A percentile compares a stretch with the other conserved stretches of the same genome.
These are phyloP conservation scores for Micrasema minimum DNA, from an alignment of 1,140 invertebrate species.

Conservation along the genomic window DNA sequence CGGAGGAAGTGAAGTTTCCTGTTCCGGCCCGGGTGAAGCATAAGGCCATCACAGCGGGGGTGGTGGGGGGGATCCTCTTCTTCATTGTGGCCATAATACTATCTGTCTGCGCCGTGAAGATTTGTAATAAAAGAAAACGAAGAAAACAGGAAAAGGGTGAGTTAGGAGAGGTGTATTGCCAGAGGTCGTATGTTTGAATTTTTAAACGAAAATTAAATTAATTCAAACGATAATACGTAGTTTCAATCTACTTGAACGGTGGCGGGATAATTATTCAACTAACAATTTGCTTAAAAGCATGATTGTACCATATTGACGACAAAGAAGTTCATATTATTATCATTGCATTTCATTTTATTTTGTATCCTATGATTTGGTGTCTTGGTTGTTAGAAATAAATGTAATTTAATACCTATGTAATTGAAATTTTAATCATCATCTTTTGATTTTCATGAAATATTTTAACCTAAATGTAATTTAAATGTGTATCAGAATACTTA, in stretches of 20 bases:
- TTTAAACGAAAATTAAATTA: conserved; percentile 35
- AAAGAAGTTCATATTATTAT: conserved; percentile 52
- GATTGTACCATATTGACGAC: conserved; percentile 52
- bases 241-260: conserved; percentile 23
- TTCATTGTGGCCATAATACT: conserved; percentile 96
- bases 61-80: conserved; percentile 94
- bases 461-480: too few species aligned
- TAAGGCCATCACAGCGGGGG: conserved; percentile 92
- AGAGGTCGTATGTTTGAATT: conserved; percentile 60
- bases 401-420: too few species aligned
- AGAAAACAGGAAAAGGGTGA: conserved; percentile 97
- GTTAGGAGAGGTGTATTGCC: conserved; percentile 53
- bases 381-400: neutral
- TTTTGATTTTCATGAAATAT: too few species aligned
- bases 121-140: conserved; percentile 95
- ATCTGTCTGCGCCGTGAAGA: conserved; percentile 95
- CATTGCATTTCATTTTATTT: conserved; percentile 31
- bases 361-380: neutral
- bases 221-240: conserved; percentile 4
- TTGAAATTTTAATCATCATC: too few species aligned
- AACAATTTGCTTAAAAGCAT: conserved; percentile 19
- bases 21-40: conserved; percentile 89
- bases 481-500: too few species aligned
- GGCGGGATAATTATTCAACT: conserved; percentile 30
- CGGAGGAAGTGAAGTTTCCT: conserved; percentile 86